Conservation (phyloP, 2,113 vertebrate species). For the Eurystomus gularis region DNA sequence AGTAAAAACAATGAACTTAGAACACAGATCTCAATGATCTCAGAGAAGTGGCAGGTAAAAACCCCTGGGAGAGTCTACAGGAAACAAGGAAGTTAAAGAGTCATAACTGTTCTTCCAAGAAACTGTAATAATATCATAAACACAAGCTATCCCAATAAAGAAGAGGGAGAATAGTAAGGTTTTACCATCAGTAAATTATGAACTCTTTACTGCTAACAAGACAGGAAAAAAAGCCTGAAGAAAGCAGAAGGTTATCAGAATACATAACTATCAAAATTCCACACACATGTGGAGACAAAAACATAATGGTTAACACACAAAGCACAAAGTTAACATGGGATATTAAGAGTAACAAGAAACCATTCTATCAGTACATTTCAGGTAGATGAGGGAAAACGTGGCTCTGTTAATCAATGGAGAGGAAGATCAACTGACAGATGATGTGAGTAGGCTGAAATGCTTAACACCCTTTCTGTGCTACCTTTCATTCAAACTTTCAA, state of each 20-base stretch:
- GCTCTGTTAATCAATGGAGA: neutral
- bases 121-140: neutral
- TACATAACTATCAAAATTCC: neutral
- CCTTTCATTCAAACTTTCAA: slow-evolving; percentile 31
- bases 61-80: neutral
- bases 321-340: neutral
- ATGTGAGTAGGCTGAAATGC: slow-evolving; percentile 31
- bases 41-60: neutral
- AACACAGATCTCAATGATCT: neutral
- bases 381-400: neutral
- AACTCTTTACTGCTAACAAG: neutral
- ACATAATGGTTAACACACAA: neutral
- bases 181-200: neutral
- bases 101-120: neutral
- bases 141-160: neutral
- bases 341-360: neutral
- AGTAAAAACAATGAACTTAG: neutral
- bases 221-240: neutral
- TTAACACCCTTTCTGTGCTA: slow-evolving; percentile 14
- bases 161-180: neutral
- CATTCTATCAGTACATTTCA: neutral
- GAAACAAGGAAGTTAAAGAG: neutral
- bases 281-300: neutral
- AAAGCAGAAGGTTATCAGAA: neutral
- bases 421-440: slow-evolving; percentile 30